A percentile compares a stretch with the other conserved stretches of the same genome.
Conservation (phyloP, 2,888 invertebrate species). For the Zonitis immaculata region DNA sequence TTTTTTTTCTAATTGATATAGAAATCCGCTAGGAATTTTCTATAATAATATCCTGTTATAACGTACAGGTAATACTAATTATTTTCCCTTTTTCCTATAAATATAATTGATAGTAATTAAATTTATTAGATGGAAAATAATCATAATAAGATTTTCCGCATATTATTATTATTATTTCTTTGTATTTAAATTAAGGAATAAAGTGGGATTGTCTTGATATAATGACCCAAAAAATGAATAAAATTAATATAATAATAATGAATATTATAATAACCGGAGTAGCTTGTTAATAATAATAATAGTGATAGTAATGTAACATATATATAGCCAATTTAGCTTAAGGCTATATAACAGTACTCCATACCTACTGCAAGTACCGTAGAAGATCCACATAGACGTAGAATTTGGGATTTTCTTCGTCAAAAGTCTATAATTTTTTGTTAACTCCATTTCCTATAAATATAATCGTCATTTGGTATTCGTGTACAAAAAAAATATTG, state of each 20-base stretch:
- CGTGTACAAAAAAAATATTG: too few relatives aligned
- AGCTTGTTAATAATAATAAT: conserved; percentile 20
- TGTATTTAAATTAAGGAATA: background rate
- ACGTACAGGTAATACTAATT: background rate
- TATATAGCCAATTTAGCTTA: conserved; percentile 21
- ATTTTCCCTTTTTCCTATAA: background rate
- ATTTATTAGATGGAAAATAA: too few relatives aligned
- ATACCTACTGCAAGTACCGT: conserved; percentile 27
- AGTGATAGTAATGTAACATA: too few relatives aligned
- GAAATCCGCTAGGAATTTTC: too few relatives aligned
- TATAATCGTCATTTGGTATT: too few relatives aligned
- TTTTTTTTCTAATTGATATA: too few relatives aligned
- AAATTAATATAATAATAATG: too few relatives aligned
- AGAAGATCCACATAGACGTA: conserved; percentile 20
- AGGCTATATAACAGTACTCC: conserved; percentile 26
- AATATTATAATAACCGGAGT: conserved; percentile 19
- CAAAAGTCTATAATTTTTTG: too few relatives aligned
- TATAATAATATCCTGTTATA: background rate
- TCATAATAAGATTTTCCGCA: too few relatives aligned
- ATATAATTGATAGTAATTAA: too few relatives aligned
- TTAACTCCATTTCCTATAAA: too few relatives aligned
- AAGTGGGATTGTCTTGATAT: background rate
- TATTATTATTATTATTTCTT: too few relatives aligned
- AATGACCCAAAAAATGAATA: background rate
- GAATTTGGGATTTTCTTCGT: conserved; percentile 12